Percentiles rank a stretch among this genome's conserved stretches.
Evolutionary conservation across 2,797 vertebrate species (phyloP).

Genomic region (Leptatherina wallacei): DNA sequence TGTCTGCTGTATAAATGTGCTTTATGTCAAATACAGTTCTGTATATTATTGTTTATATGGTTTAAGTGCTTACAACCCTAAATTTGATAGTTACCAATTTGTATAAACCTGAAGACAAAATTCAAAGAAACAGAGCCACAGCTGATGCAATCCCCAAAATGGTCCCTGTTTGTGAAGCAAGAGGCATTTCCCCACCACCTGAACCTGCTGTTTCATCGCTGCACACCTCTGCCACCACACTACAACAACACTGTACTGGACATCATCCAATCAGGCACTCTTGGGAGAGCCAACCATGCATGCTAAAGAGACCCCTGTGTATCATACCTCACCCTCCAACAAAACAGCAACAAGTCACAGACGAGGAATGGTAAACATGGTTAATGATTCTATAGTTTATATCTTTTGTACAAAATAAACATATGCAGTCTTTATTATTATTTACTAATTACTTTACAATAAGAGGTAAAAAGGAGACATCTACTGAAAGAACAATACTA

Average conservation of each 20-base stretch:
- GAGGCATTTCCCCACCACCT: constrained; percentile 27
- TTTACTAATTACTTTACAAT: constrained; percentile 80
- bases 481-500: constrained; percentile 65
- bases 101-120: constrained; percentile 1
- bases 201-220: constrained; percentile 30
- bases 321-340: constrained; percentile 26
- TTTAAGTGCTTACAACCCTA: constrained; percentile 19
- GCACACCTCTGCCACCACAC: constrained; percentile 8
- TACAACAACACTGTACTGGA: constrained; percentile 1
- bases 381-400: constrained; percentile 67
- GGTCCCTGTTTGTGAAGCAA: constrained; percentile 20
- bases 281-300: constrained; percentile 18
- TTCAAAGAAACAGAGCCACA: constrained; percentile 5
- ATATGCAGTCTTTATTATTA: constrained; percentile 67
- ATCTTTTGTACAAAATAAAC: constrained; percentile 81
- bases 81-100: constrained; percentile 13
- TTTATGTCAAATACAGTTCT: neutral
- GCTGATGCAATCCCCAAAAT: constrained; percentile 14
- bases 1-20: constrained; percentile 4
- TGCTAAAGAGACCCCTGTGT: constrained; percentile 32
- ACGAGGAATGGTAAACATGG: constrained; percentile 73
- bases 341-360: constrained; percentile 59
- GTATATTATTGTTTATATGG: constrained; percentile 10
- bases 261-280: constrained; percentile 23
- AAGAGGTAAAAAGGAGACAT: constrained; percentile 72